Evolutionary conservation across 2,113 vertebrate genomes (phyloP), one percentile per base, ranked within the genome.

Genomic region (Calyptomena viridis): DNA sequence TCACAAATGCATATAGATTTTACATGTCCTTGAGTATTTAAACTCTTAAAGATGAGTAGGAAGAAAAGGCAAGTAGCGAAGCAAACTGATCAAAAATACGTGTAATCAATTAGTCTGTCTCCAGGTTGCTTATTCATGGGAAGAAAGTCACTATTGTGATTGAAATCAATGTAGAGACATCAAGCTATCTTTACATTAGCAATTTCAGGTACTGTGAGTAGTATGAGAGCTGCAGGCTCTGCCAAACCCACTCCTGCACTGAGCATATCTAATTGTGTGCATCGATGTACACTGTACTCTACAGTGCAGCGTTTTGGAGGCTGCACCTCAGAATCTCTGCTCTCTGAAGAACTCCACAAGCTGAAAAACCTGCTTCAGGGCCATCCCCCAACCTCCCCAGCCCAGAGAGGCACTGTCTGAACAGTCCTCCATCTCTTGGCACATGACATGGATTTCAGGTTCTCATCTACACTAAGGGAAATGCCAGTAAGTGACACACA

Each of bases 241-340:
- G 3, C 24, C 53, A 92, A 56, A 6, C 42, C 40, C 37, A 2
- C 25, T 23, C 31, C 84, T 52, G 35, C 22, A 14, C 40, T 7
- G 23, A 60, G 21, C 10, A 2, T 4, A 28, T 13, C 39, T 42
- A 35, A 33, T 6, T 1, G 8, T 4, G 39, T 25, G 44, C 40
- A 64, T 47, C 3, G 0, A 23, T 20, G 12, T 27, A 22, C 0
- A 0, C 39, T 11, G 35, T 71, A 40, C 37, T 76, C 67, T 12
- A 3, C 37, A 30, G 20, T 4, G 31, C 64, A 40, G 74, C 1
- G 0, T 25, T 35, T 14, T n/a, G 68, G 64, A 59, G 56, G 52
- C 73, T 84, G 63, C 44, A 80, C 37, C 31, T 72, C 60, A 6
- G 37, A 23, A 9, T 3, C 9, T 60, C 24, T 44, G 46, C 20